Conservation (phyloP, 2,797 vertebrate species). For the Neoniphon sammara region DNA sequence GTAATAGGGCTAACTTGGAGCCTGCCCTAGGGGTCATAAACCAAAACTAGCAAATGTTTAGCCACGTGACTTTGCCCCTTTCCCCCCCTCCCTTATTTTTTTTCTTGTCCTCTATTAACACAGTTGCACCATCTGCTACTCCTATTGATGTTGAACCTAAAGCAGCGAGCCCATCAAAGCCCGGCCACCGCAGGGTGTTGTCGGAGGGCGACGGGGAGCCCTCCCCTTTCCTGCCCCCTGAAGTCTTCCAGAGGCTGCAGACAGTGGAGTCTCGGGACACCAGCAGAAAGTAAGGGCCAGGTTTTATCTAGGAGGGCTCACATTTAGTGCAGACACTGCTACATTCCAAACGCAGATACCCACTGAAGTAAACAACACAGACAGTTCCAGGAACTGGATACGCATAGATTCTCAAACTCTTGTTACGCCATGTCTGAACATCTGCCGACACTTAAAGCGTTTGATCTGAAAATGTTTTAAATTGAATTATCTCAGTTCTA, state of each 20-base stretch:
- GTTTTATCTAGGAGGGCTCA: background rate
- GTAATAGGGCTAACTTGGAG: conserved; percentile 2
- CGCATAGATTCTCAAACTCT: background rate
- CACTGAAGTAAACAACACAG: background rate
- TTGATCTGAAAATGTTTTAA: too few relatives aligned
- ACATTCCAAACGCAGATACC: conserved; percentile 3
- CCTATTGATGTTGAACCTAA: conserved; percentile 4
- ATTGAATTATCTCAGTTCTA: too few relatives aligned
- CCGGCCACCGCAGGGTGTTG: conserved; percentile 80
- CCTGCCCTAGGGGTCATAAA: conserved; percentile 11
- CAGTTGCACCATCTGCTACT: conserved; percentile 48
- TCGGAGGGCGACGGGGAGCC: conserved; percentile 85
- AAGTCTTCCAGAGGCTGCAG: conserved; percentile 92
- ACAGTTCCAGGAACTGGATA: conserved; percentile 1
- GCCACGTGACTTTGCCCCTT: conserved; percentile 15
- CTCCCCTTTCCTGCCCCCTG: conserved; percentile 88
- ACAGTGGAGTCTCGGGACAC: conserved; percentile 79
- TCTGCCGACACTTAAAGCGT: too few relatives aligned
- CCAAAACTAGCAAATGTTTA: conserved; percentile 10
- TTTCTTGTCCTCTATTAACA: conserved; percentile 2
- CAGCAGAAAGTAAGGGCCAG: conserved; percentile 78
- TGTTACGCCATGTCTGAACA: too few relatives aligned
- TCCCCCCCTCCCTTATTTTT: conserved; percentile 11
- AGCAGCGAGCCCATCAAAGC: conserved; percentile 44
- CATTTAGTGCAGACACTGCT: conserved; percentile 1